Evolutionary conservation across 2,888 invertebrate genomes (phyloP).

Genomic region (Melipona bicolor): DNA sequence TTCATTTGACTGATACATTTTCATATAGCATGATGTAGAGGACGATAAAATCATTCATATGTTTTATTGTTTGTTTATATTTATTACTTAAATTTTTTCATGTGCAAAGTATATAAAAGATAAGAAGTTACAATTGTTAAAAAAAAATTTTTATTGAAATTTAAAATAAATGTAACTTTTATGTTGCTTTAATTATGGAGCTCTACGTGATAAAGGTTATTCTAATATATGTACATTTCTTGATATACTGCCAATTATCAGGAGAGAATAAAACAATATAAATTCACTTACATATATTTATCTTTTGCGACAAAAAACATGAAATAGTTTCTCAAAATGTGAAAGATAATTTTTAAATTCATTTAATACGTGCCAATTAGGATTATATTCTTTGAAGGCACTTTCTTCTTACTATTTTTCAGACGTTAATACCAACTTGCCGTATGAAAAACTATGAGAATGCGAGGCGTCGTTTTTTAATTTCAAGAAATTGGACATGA

Average conservation of each 20-base stretch:
- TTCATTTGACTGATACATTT: constrained; percentile 39
- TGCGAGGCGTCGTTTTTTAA: constrained; percentile 85
- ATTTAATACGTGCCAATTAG: constrained; percentile 55
- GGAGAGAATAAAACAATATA: constrained; percentile 13
- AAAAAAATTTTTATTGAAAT: constrained; percentile 19
- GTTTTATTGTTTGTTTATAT: constrained; percentile 47
- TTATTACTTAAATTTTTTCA: constrained; percentile 42
- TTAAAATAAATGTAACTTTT: constrained; percentile 19
- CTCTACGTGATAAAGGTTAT: constrained; percentile 48
- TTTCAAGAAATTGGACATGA: constrained; percentile 83
- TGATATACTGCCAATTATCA: constrained; percentile 45
- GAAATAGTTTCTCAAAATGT: background rate
- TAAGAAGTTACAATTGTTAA: constrained; percentile 6
- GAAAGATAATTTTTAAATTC: constrained; percentile 29
- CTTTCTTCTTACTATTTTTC: constrained; percentile 85
- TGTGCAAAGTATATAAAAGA: constrained; percentile 24
- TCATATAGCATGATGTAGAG: constrained; percentile 67
- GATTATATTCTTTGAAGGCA: constrained; percentile 76
- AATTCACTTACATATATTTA: constrained; percentile 43
- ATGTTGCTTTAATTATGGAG: constrained; percentile 53
- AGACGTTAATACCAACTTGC: constrained; percentile 96
- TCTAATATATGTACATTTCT: constrained; percentile 32
- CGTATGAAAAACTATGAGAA: constrained; percentile 95
- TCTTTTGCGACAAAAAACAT: constrained; percentile 31
- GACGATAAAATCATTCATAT: constrained; percentile 48